Base-by-base conservation (phyloP, 2,888 invertebrate species). In the Ophion costatus region DNA sequence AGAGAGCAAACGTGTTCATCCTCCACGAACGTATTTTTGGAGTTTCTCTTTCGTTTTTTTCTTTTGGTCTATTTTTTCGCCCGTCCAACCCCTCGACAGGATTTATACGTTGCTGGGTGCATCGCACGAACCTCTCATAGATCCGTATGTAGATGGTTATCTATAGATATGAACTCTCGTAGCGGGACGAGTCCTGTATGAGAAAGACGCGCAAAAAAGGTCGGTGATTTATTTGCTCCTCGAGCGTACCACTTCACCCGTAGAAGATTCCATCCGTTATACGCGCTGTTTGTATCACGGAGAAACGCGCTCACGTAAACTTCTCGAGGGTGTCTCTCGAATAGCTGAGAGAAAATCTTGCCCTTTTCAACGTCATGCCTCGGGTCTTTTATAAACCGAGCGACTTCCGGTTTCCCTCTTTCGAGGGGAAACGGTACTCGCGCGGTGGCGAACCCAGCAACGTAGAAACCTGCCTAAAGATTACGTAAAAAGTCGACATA, bases 21-120 rank as follows among this genome's bases (percentile, higher is more conserved):
- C 14, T 51, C 51, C 14, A 51, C 51, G 24, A 63, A 83, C 69
- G 69, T 79, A 79, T 70, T 79, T 79, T 70, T 33, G 45, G 75
- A 11, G 42, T 77, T 73, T 77, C 77, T 77, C 22, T 66, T 42
- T 67, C 22, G 51, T 17, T 51, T 51, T 51, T 51, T 17, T 9
- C 11, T 45, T 51, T 51, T 17, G 14, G 2, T 51, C 51, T 70
- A n/a, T 70, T 17, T 59, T 42, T 20, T 45, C 38, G 24, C 42
- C 61, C 63, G 57, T 20, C 42, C 42, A 42, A 4, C 74, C 56
- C 67, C 78, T 51, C 74, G n/a, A 42, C 67, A 74, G 42, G 79
- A 83, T 83, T 79, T 83, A 79, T 83, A 75, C n/a, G 70, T 61
- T 74, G 78, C 74, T 57, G 63, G 64, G 78, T 70, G 79, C 70